phyloP scores from a whole-genome alignment of 2,113 vertebrate species.

The Propithecus coquereli region DNA sequence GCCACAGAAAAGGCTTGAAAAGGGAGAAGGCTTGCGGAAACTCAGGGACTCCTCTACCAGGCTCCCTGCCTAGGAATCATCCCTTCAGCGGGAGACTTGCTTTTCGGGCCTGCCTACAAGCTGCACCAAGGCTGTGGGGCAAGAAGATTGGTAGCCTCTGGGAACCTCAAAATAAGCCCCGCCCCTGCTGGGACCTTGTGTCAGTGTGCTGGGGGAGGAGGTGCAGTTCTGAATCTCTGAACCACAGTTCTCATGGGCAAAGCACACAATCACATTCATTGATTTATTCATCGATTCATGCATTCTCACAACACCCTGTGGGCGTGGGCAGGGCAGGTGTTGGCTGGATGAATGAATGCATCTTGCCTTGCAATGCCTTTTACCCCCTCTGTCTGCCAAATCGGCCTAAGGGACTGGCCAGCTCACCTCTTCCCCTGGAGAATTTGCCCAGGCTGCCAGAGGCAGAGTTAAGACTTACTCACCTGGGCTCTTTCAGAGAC shows the following conservation, averaged over 20 bases:
- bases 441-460: not conserved
- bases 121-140: not conserved
- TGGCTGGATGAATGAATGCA: not conserved
- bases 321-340: not conserved
- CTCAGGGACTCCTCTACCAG: not conserved
- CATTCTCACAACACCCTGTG: not conserved
- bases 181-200: not conserved
- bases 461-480: not conserved
- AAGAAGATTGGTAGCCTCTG: not conserved
- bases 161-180: not conserved
- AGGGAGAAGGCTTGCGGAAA: not conserved
- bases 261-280: not conserved
- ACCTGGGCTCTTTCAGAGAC: not conserved
- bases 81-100: not conserved
- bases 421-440: not conserved
- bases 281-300: not conserved
- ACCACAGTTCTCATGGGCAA: not conserved
- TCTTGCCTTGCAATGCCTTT: not conserved
- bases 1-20: not conserved
- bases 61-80: not conserved
- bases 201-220: not conserved
- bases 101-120: not conserved
- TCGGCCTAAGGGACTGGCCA: not conserved
- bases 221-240: not conserved
- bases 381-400: not conserved